Conservation (phyloP, 2,888 invertebrate species). For the Drosophila multiciliata region DNA sequence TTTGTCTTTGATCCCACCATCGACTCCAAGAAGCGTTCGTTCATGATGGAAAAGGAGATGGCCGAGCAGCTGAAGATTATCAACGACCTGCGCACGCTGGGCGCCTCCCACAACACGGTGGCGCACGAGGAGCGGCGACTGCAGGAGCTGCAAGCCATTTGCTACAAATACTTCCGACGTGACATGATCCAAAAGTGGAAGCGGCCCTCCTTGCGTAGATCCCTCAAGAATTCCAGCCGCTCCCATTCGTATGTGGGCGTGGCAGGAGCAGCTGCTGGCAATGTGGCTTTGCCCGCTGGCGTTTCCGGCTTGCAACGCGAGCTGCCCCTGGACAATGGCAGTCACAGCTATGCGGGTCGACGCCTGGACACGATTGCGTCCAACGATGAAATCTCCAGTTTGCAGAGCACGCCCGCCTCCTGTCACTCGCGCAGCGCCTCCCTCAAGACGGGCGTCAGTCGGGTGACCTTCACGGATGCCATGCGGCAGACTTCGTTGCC, state of each 20-base stretch:
- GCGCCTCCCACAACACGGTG: slow-evolving; percentile 95
- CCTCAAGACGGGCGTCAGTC: slow-evolving; percentile 86
- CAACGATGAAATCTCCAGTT: slow-evolving; percentile 83
- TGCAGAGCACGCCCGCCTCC: slow-evolving; percentile 89
- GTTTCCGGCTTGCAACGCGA: slow-evolving; percentile 86
- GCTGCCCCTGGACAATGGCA: slow-evolving; percentile 85
- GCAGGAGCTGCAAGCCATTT: slow-evolving; percentile 96
- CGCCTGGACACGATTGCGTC: slow-evolving; percentile 84
- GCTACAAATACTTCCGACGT: slow-evolving; percentile 96
- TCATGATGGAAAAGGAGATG: slow-evolving; percentile 98
- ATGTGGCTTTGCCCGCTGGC: slow-evolving; percentile 85
- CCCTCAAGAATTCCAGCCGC: slow-evolving; percentile 87
- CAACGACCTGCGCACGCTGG: slow-evolving; percentile 94
- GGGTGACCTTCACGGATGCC: slow-evolving; percentile 85
- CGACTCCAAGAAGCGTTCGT: slow-evolving; percentile 94
- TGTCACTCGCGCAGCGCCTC: slow-evolving; percentile 91
- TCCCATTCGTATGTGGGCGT: slow-evolving; percentile 88
- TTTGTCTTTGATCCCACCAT: slow-evolving; percentile 93
- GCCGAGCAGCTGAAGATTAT: slow-evolving; percentile 98
- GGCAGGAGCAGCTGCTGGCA: slow-evolving; percentile 82
- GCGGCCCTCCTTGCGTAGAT: slow-evolving; percentile 83
- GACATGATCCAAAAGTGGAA: slow-evolving; percentile 93
- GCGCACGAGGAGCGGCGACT: slow-evolving; percentile 96
- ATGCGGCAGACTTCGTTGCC: slow-evolving; percentile 91
- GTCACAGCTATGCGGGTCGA: slow-evolving; percentile 64